These are phyloP conservation scores for Esox niger DNA, from an alignment of 2,113 vertebrate species.

Conservation along the genomic window DNA sequence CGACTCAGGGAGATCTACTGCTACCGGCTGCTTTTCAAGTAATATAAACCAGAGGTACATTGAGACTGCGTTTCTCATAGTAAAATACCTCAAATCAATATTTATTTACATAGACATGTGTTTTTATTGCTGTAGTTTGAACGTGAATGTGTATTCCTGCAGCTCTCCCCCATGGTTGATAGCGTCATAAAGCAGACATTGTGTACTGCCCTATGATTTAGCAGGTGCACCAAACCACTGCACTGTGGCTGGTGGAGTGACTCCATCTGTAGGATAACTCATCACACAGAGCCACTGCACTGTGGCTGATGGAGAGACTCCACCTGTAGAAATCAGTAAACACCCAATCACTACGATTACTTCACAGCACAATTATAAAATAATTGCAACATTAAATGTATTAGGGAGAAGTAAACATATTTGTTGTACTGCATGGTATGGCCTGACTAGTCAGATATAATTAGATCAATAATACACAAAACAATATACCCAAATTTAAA, in stretches of 20 bases:
- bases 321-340: too few relatives aligned
- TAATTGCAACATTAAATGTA: too few relatives aligned
- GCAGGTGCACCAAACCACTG: neutral
- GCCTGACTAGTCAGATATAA: too few relatives aligned
- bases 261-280: neutral
- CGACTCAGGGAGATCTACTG: too few relatives aligned
- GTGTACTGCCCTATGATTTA: conserved; percentile 29
- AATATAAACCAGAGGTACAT: conserved; percentile 47
- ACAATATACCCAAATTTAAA: neutral
- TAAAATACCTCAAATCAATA: conserved; percentile 85
- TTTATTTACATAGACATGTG: conserved; percentile 80
- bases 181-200: conserved; percentile 18
- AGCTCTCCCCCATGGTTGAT: conserved; percentile 33
- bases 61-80: conserved; percentile 73
- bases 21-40: too few relatives aligned
- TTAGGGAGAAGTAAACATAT: too few relatives aligned
- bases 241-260: conserved; percentile 4
- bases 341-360: too few relatives aligned
- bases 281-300: too few relatives aligned
- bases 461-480: too few relatives aligned
- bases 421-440: too few relatives aligned
- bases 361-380: too few relatives aligned
- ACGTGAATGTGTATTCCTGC: neutral
- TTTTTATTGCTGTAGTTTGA: neutral
- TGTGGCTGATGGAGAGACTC: too few relatives aligned